phyloP scores from a whole-genome alignment of 2,888 invertebrate species.

The Temnothorax rugatulus region DNA sequence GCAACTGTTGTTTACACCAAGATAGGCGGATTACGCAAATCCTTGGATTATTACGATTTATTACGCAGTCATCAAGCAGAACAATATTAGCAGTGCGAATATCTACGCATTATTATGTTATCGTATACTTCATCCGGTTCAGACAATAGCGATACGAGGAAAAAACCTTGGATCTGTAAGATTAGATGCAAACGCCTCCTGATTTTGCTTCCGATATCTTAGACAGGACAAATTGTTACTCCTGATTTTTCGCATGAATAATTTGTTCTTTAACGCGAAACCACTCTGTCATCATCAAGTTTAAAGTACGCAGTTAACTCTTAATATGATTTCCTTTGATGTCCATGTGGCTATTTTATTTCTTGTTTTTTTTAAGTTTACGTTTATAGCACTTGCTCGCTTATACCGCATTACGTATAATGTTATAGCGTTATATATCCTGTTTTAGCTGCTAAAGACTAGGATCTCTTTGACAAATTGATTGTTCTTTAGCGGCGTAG shows the following conservation, averaged over 20 bases:
- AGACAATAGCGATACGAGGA: neutral
- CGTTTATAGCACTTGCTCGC: neutral
- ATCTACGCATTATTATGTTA: constrained; percentile 48
- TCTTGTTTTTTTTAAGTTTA: neutral
- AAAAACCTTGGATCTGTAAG: constrained; percentile 59
- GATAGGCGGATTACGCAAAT: constrained; percentile 9
- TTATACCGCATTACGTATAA: neutral
- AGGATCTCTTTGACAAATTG: neutral
- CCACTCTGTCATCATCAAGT: constrained; percentile 10
- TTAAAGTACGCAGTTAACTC: neutral
- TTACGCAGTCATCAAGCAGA: neutral
- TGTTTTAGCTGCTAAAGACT: neutral
- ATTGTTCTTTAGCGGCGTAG: neutral
- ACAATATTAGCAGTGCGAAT: neutral
- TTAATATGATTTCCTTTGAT: neutral
- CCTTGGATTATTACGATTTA: constrained; percentile 30
- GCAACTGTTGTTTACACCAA: neutral
- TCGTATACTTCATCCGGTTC: constrained; percentile 33
- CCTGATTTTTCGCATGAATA: neutral
- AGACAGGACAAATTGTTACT: neutral
- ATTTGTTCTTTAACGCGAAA: constrained; percentile 13
- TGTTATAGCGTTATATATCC: neutral
- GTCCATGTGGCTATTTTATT: neutral
- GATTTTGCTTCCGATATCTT: constrained; percentile 7
- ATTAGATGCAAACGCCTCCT: constrained; percentile 52